Evolutionary conservation across 2,888 invertebrate species (phyloP), one percentile per base, ranked within the genome.

Genomic region (Cataglyphis livida): DNA sequence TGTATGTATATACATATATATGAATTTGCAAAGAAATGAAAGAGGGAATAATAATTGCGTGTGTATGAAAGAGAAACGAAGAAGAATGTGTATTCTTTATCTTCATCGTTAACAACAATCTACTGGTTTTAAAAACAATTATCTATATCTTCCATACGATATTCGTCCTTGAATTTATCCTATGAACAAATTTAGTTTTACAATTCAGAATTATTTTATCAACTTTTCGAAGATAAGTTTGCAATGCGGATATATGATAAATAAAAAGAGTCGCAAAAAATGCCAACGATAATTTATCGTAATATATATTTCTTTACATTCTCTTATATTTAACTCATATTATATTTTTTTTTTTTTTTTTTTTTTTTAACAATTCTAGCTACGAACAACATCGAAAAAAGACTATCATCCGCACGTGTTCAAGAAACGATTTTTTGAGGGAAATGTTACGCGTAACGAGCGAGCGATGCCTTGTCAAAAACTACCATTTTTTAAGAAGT

Each of bases 401-500:
- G 71, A 41, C 61, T 81, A 51, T 71, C 79, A 70, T 86, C 84
- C 86, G 78, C 84, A 84, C 86, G 84, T 84, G 86, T 87, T 86
- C 84, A 84, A 87, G 73, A 71, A 74, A 61, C 78, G 74, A 85
- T 84, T 84, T 82, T 59, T 68, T 81, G 73, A 68, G 81, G 35
- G 12, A 83, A 85, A 65, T 32, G 0, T 32, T 41, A 51, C 15
- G 32, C 51, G 6, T 51, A 38, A 51, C 9, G 21, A 68, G 32
- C n/a, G 9, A 28, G 48, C 32, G n/a, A 32, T 32, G n/a, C 28
- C 35, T 62, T 35, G 35, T 62, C 35, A n/a, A 10, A n/a, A 10
- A 35, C 18, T 35, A 35, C n/a, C 38, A 35, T 9, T n/a, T 18
- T 35, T 4, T 62, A 62, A 62, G n/a, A 35, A 18, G 9, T 62